Percentiles rank a stretch among this genome's conserved stretches.
These are phyloP conservation scores for Cristatella mucedo DNA, from an alignment of 2,888 invertebrate species.

Conservation along the genomic window DNA sequence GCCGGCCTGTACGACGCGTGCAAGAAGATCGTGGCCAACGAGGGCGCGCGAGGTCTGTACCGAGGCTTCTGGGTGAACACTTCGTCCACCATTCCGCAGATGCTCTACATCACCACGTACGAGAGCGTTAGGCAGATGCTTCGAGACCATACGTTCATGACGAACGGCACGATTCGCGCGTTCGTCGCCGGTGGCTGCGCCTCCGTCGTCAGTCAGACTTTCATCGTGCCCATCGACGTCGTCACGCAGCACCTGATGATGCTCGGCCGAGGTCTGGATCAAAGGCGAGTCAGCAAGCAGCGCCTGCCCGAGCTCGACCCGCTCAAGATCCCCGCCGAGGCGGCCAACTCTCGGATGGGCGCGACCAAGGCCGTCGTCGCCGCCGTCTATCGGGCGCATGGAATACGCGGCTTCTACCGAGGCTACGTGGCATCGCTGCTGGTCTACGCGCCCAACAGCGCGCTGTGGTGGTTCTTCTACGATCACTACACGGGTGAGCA, in stretches of 20 bases:
- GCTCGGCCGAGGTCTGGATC: slow-evolving; percentile 49
- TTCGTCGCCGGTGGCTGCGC: slow-evolving; percentile 77
- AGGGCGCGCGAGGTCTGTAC: slow-evolving; percentile 73
- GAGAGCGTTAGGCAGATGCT: slow-evolving; percentile 72
- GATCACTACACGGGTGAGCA: slow-evolving; percentile 74
- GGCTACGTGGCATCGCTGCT: slow-evolving; percentile 81
- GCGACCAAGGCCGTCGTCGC: slow-evolving; percentile 45
- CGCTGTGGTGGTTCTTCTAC: slow-evolving; percentile 94
- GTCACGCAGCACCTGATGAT: slow-evolving; percentile 93
- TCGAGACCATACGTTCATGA: slow-evolving; percentile 44
- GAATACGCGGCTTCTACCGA: slow-evolving; percentile 72
- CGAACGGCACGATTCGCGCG: slow-evolving; percentile 42
- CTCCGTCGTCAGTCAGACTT: slow-evolving; percentile 79
- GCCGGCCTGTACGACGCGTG: slow-evolving; percentile 66
- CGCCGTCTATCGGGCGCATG: slow-evolving; percentile 63
- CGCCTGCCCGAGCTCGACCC: no score
- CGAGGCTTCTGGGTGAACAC: slow-evolving; percentile 88
- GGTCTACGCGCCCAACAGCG: slow-evolving; percentile 86
- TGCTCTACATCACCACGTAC: slow-evolving; percentile 70
- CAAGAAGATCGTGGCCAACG: slow-evolving; percentile 62
- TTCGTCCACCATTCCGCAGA: slow-evolving; percentile 46
- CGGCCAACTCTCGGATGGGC: slow-evolving; percentile 16
- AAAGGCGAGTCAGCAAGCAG: no score
- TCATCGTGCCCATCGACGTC: slow-evolving; percentile 89
- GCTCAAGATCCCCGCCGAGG: no score